A percentile compares a stretch with the other conserved stretches of the same genome.
Conservation (phyloP, 2,888 invertebrate species). For the Morinoia aosen region DNA sequence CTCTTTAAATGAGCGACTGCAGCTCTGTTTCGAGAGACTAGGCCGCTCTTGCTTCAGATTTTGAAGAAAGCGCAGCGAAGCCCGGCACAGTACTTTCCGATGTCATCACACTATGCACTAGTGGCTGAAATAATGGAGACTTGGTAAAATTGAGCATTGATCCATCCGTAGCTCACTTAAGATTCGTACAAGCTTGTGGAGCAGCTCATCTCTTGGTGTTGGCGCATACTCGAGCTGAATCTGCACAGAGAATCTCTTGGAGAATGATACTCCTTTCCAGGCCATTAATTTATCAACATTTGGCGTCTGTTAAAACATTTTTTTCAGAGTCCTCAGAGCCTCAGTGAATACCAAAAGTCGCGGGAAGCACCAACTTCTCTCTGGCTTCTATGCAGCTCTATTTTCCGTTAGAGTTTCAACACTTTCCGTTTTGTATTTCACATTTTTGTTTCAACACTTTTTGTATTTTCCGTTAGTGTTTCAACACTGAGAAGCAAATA, state of each 20-base stretch:
- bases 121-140: background rate
- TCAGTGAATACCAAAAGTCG: background rate
- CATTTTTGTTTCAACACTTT: too few species aligned
- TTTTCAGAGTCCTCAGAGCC: background rate
- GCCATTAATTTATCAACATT: background rate
- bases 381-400: background rate
- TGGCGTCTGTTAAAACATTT: background rate
- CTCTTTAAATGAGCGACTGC: constrained; percentile 5
- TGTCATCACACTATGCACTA: background rate
- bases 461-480: background rate
- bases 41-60: background rate
- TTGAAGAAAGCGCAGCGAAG: background rate
- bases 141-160: background rate
- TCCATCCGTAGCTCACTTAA: background rate
- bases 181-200: background rate
- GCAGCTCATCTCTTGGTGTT: background rate
- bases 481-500: background rate
- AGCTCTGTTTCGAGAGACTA: background rate
- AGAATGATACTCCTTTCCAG: background rate
- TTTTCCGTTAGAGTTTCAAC: background rate
- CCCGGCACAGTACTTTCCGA: background rate
- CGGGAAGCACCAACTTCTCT: background rate
- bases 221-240: background rate
- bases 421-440: too few species aligned
- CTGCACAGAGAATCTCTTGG: background rate